Evolutionary conservation across 2,888 invertebrate genomes (phyloP), one percentile per base, ranked within the genome.

Genomic region (Nomada goodeniana): DNA sequence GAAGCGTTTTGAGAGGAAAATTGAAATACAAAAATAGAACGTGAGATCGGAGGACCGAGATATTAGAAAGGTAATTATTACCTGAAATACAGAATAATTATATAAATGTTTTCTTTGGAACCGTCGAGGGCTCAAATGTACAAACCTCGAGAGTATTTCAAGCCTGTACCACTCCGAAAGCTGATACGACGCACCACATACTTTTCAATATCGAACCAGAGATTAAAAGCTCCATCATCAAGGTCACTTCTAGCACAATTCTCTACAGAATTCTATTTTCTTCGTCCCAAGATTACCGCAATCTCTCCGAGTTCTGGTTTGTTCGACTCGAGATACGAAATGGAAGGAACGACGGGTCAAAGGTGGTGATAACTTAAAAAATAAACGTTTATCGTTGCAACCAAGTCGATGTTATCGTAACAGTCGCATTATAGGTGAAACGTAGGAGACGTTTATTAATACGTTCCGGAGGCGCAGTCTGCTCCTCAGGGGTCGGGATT

Each of bases 311-410:
- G 18, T 42, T 29, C 15, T 42, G n/a, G 42, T 36, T 55, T 55
- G 0, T 18, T 61, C 50, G 42, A 55, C 53, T 20, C n/a, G 36
- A 68, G 73, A 78, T 78, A 71, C 47, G 36, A 73, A 77, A 70
- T 53, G 72, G 65, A 26, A 47, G 52, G 50, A 26, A 10, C 29
- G 29, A 44, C 44, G n/a, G 83, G 80, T 84, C 80, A 70, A 18
- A 86, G 80, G 78, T 80, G 57, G 72, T 20, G 86, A 86, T 84
- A 86, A 78, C 57, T 78, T n/a, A 63, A 80, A 86, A 76, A 80
- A 78, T 55, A 84, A 67, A 61, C 59, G n/a, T 53, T 84, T 82
- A 84, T 86, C 84, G 29, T 57, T 47, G 53, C 68, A 72, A 59
- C 60, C 60, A 59, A 44, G 69, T 36, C 59, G 36, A 13, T 13